Conservation (phyloP, 2,113 vertebrate species). For the Camarhynchus parvulus region DNA sequence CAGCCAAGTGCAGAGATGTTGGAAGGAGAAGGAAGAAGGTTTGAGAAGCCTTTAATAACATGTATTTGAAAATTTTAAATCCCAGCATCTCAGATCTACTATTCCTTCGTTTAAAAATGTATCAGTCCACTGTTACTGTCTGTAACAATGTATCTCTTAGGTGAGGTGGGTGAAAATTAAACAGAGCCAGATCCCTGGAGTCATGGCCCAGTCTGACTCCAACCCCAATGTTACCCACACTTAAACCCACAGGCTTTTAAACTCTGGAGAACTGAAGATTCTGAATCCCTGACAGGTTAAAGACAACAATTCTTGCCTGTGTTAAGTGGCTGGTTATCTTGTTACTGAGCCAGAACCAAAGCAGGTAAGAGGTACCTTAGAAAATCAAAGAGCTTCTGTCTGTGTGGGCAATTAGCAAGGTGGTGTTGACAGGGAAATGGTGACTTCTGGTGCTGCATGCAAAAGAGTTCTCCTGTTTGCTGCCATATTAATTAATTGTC, state of each 20-base stretch:
- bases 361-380: neutral
- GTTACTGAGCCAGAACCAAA: neutral
- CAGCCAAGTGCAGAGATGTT: neutral
- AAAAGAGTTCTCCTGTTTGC: neutral
- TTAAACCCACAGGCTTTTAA: neutral
- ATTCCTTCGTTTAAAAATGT: neutral
- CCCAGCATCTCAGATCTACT: neutral
- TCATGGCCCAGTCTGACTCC: accelerated
- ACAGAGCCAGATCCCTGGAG: accelerated
- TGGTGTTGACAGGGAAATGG: neutral
- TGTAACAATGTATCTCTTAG: neutral
- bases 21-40: neutral
- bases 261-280: neutral
- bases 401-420: neutral
- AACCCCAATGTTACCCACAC: neutral
- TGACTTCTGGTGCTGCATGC: neutral
- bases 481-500: neutral
- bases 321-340: neutral
- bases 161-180: neutral
- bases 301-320: neutral
- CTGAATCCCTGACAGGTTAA: neutral
- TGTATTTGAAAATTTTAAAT: neutral
- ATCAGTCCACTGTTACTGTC: neutral
- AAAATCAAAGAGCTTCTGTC: neutral
- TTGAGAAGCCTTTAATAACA: neutral